Base-by-base conservation (phyloP, 2,797 vertebrate genomes). In the Microchirus variegatus region DNA sequence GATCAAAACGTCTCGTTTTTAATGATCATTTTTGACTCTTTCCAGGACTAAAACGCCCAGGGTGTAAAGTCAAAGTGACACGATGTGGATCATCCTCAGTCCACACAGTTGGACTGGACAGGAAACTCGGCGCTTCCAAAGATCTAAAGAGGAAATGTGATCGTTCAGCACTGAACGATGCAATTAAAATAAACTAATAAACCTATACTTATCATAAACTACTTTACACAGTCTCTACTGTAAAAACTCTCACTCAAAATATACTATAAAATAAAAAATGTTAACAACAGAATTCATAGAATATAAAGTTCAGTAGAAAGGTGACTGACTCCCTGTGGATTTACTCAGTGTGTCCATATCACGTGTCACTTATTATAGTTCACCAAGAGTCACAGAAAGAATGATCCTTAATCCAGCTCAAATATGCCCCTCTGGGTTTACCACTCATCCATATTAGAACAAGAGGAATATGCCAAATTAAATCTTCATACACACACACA, bases 141-240 rank as follows among this genome's bases (percentile, higher is more conserved):
- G 48, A 65, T 84, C 75, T 73, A 52, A 81, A 63, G 9, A 69
- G 45, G 81, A 67, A 82, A 72, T 54, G 18, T 19, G 57, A 78
- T 52, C 60, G 66, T 52, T 61, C 35, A 52, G 73, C 9, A 8
- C 51, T 69, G 63, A 63, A 45, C 19, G 77, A 61, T 38, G 48
- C 47, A 64, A 38, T 62, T 59, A 65, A 83, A 79, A 83, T 82
- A 80, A 78, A 85, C 44, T 8, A 3, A 60, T 53, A 58, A 17
- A n/a, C n/a, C n/a, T n/a, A n/a, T n/a, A n/a, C 42, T 43, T 44
- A 36, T n/a, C 1, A 17, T 43, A 13, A 4, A 12, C 11, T 12
- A 11, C 4, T 4, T 41, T 1, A 41, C 40, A 41, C 40, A 41
- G 5, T 41, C 9, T 38, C 31, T 7, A 9, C n/a, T n/a, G n/a